phyloP scores from a whole-genome alignment of 64 coral and sea anemone species.

The Stichodactyla mertensii region DNA sequence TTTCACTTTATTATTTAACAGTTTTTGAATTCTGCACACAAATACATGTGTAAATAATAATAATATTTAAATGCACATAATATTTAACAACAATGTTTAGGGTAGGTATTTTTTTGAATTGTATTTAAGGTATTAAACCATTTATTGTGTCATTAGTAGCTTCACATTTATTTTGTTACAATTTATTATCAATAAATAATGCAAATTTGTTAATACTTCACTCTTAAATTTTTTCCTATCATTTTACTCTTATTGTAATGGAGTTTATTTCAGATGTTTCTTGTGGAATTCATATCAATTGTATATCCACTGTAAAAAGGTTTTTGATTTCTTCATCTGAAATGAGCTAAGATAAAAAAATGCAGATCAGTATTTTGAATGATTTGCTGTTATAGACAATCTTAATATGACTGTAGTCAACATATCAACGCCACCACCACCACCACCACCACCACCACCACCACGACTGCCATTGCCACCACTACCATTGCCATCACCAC shows the following conservation, averaged over 20 bases:
- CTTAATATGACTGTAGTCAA: neutral
- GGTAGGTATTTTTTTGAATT: neutral
- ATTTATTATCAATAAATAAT: neutral
- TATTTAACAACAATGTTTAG: neutral
- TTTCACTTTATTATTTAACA: too few species aligned
- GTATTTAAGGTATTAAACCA: neutral
- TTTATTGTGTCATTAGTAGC: neutral
- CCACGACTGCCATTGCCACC: too few species aligned
- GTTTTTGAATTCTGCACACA: too few species aligned
- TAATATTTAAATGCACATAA: neutral
- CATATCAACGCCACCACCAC: too few species aligned
- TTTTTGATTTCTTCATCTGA: slow-evolving; percentile 52
- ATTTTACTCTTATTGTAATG: neutral
- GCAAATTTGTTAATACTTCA: neutral
- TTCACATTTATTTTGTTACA: neutral
- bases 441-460: too few species aligned
- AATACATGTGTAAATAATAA: too few species aligned
- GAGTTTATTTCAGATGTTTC: neutral
- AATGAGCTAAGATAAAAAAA: slow-evolving; percentile 23
- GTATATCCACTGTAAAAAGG: slow-evolving; percentile 52
- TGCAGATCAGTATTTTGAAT: neutral
- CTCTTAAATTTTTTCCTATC: neutral
- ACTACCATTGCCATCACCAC: too few species aligned
- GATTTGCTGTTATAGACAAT: neutral
- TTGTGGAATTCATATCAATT: slow-evolving; percentile 13